Evolutionary conservation across 2,113 vertebrate species (phyloP), one percentile per base, ranked within the genome.

Genomic region (Opisthocomus hoazin): DNA sequence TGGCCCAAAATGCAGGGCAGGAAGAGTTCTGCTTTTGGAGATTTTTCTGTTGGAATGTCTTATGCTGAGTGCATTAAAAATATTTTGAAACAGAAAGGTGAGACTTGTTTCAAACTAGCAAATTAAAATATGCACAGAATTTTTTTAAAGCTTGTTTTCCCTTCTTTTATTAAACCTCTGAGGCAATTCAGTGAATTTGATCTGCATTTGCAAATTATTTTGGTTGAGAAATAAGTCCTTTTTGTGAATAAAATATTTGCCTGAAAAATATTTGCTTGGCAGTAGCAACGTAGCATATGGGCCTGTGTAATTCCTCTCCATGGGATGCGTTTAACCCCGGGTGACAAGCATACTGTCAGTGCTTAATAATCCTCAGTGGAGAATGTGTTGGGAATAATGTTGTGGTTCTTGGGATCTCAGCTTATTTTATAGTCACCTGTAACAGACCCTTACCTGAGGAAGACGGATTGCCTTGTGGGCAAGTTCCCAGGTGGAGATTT

Each of bases 201-300:
- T 84, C 57, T 94, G 74, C 61, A 50, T 87, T 95, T 84, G 45
- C 60, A 75, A 78, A 75, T 84, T n/a, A 29, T 64, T 91, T 93
- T 87, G 50, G 45, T 32, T 69, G 81, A 94, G 56, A 95, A 91
- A 82, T 43, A 84, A 65, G 57, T 20, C 43, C 39, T 73, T 91
- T 86, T 83, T 95, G 65, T 84, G 95, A 93, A 89, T 93, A 94
- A 91, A 94, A 93, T 91, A 94, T 87, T 84, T 94, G 69, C 56
- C 77, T 89, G 89, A 70, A 91, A 95, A 94, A 84, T 84, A 71
- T 66, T 94, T 87, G 34, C 65, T 87, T 96, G 89, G 87, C 84
- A 94, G 30, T 84, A 60, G 45, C 45, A 45, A 69, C 0, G 22
- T 70, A 56, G 77, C 93, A 94, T 94, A 87, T 94, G 91, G 77